Evolutionary conservation across 2,888 invertebrate genomes (phyloP).

Genomic region (Zygogramma bicolorata): DNA sequence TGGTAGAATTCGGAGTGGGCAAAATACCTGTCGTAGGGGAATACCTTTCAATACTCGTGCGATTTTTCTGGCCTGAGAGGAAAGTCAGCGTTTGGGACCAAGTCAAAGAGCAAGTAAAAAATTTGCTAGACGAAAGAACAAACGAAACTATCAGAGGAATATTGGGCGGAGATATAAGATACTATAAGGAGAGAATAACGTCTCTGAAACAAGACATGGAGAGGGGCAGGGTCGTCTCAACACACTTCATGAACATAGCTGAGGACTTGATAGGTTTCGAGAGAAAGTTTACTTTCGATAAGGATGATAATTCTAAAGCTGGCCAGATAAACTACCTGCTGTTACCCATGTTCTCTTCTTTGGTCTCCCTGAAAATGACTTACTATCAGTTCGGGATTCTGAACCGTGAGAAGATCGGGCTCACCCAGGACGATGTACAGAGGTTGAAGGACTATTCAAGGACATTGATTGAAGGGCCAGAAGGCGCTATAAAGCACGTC

Average conservation of each 20-base stretch:
- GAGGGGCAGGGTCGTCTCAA: not conserved
- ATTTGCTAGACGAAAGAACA: not conserved
- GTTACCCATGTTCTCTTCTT: not conserved
- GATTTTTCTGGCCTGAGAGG: not conserved
- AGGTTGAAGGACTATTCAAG: not conserved
- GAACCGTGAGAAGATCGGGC: not conserved
- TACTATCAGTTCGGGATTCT: not conserved
- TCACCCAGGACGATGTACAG: not conserved
- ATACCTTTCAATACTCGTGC: not conserved
- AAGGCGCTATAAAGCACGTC: not conserved
- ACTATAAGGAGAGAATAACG: not conserved
- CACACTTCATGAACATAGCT: slow-evolving; percentile 2
- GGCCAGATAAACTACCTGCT: not conserved
- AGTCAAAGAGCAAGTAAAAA: not conserved
- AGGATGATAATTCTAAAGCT: not conserved
- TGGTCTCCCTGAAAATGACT: not conserved
- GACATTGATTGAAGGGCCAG: not conserved
- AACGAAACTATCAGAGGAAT: slow-evolving; percentile 5
- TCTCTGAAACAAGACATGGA: not conserved
- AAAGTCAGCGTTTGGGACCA: slow-evolving; percentile 1
- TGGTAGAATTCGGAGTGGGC: not conserved
- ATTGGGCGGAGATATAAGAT: not conserved
- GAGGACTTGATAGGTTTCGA: not conserved
- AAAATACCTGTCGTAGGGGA: slow-evolving; percentile 5
- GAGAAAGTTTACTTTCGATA: not conserved